Conservation (phyloP, 2,113 vertebrate species). For the Charina bottae region DNA sequence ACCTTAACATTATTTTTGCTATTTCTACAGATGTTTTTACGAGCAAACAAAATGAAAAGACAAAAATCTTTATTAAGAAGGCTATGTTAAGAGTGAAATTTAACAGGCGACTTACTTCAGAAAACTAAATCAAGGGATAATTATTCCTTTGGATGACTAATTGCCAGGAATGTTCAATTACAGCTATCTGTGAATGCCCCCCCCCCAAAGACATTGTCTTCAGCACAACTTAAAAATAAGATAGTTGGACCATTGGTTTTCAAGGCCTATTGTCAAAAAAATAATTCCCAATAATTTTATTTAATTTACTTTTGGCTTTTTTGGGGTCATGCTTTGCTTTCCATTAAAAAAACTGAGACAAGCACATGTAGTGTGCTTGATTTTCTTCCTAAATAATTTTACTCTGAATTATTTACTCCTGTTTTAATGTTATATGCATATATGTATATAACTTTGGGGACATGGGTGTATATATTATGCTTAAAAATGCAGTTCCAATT, state of each 20-base stretch:
- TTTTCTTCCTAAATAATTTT: background rate
- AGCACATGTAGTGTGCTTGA: background rate
- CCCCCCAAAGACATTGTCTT: conserved; percentile 4
- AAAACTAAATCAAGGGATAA: conserved; percentile 22
- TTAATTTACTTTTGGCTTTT: background rate
- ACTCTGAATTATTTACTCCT: background rate
- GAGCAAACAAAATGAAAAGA: conserved; percentile 13
- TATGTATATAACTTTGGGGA: background rate
- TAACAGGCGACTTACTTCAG: conserved; percentile 10
- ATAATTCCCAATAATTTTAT: background rate
- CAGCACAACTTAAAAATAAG: background rate
- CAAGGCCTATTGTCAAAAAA: background rate
- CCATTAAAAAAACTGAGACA: background rate
- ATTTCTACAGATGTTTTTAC: background rate
- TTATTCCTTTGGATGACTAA: conserved; percentile 37
- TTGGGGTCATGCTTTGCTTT: background rate
- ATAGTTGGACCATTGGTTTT: background rate
- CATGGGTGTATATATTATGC: background rate
- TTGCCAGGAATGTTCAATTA: conserved; percentile 33
- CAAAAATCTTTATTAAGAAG: conserved; percentile 20
- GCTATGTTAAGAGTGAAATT: conserved; percentile 24
- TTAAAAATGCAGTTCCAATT: background rate
- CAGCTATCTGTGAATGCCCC: background rate
- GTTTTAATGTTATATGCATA: background rate
- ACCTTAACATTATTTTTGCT: background rate